phyloP scores from a whole-genome alignment of 53 echinoderm and acorn worm genomes.

The Apostichopus leukothele region DNA sequence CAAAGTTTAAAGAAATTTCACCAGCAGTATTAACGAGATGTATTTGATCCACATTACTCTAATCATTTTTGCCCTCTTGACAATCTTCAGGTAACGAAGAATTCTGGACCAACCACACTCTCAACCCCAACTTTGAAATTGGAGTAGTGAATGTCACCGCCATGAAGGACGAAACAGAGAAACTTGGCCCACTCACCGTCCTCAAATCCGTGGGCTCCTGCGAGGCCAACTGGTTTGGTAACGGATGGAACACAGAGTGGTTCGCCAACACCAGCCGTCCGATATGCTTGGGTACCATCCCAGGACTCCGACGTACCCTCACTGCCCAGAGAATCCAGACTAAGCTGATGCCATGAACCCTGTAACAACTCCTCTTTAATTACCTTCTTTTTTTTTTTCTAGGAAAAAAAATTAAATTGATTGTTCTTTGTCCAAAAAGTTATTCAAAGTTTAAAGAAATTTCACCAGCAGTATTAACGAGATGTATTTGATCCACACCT shows the following conservation, averaged over 20 bases:
- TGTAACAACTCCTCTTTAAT: background rate
- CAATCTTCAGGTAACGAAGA: slow-evolving; percentile 64
- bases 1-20: no score
- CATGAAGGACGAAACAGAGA: background rate
- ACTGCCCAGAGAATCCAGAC: slow-evolving; percentile 32
- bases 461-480: background rate
- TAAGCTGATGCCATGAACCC: slow-evolving; percentile 30
- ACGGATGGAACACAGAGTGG: slow-evolving; percentile 71
- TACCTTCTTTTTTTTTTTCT: no score
- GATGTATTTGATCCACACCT: no score
- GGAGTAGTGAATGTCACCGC: slow-evolving; percentile 33
- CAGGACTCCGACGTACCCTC: slow-evolving; percentile 27
- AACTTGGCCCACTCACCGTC: background rate
- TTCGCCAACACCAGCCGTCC: slow-evolving; percentile 47
- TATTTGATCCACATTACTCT: no score
- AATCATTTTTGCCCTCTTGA: background rate
- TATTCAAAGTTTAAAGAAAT: no score
- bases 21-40: no score
- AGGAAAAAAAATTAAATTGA: no score
- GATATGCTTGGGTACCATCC: slow-evolving; percentile 40
- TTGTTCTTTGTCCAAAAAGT: no score
- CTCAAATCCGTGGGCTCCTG: slow-evolving; percentile 54
- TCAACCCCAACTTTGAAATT: slow-evolving; percentile 77
- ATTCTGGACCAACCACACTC: slow-evolving; percentile 65
- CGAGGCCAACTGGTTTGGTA: slow-evolving; percentile 67